These are phyloP conservation scores for Talpa occidentalis DNA, from an alignment of 2,113 vertebrate species.

Conservation along the genomic window DNA sequence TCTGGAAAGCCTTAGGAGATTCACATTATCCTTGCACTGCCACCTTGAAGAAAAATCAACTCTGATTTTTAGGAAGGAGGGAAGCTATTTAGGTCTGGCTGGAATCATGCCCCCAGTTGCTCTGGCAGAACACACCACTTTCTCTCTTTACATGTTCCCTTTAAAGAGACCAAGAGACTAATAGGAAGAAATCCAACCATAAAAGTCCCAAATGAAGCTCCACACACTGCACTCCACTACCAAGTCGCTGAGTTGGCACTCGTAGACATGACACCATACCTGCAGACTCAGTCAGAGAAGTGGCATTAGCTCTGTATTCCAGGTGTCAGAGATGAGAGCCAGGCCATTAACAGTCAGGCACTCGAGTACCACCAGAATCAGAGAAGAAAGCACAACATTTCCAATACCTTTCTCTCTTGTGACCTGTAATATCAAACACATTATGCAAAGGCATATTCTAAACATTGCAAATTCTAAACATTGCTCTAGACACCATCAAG, in stretches of 20 bases:
- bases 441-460: background rate
- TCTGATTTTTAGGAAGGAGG: constrained; percentile 28
- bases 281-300: background rate
- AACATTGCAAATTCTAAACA: too few relatives aligned
- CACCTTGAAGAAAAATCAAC: constrained; percentile 58
- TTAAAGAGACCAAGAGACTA: background rate
- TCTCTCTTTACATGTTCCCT: background rate
- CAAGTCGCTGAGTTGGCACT: background rate
- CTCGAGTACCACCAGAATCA: background rate
- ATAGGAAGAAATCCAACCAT: background rate
- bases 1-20: constrained; percentile 71
- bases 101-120: constrained; percentile 7
- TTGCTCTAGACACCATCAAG: background rate
- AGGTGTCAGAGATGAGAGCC: constrained; percentile 45
- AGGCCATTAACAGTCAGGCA: background rate
- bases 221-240: background rate
- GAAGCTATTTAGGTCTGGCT: constrained; percentile 59
- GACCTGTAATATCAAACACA: background rate
- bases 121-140: background rate
- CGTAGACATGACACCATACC: background rate
- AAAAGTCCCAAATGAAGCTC: background rate
- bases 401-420: background rate
- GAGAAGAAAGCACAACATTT: background rate
- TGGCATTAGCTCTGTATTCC: background rate
- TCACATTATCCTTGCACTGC: constrained; percentile 67